Evolutionary conservation across 1,140 invertebrate species (phyloP), one percentile per base, ranked within the genome.

Genomic region (Vanessa atalanta): DNA sequence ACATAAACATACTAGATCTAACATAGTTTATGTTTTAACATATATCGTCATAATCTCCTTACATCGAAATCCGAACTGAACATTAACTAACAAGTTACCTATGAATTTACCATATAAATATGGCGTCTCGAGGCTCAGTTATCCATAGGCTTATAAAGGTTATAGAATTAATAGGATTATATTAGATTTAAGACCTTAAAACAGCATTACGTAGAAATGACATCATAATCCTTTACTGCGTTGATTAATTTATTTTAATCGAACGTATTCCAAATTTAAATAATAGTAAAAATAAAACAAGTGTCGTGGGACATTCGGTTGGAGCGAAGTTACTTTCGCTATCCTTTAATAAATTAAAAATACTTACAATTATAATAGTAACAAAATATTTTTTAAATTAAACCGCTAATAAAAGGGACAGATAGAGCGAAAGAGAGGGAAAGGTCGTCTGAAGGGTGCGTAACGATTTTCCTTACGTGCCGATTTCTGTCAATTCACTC

Each of bases 161-260:
- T 74, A 70, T 65, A 55, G 63, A 70, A 72, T 72, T 74, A 72
- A 78, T 75, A 53, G 69, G 72, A 77, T 78, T 75, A 75, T 78
- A 65, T 71, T 47, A 72, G 76, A 78, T 78, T 78, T 75, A 51
- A 53, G 6, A 61, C 6, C 26, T n/a, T 37, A 26, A 57, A 23
- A 57, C 55, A 23, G 55, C 9, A 26, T 12, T 12, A 16, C 4
- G 20, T 23, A 14, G 55, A 57, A 57, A 26, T 57, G 55, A 20
- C 55, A 57, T 26, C 16, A 13, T n/a, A 3, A 16, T 23, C 11
- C 14, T 55, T 50, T 13, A 50, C 0, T 43, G 7, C 7, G 37
- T 43, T 43, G 15, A 50, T 50, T 50, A 14, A 14, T n/a, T 5
- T 0, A 50, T 50, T 50, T 0, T 2, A 50, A n/a, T 50, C 13